Evolutionary conservation across 2,888 invertebrate species (phyloP), one percentile per base, ranked within the genome.

Genomic region (Pyrochroa serraticornis): DNA sequence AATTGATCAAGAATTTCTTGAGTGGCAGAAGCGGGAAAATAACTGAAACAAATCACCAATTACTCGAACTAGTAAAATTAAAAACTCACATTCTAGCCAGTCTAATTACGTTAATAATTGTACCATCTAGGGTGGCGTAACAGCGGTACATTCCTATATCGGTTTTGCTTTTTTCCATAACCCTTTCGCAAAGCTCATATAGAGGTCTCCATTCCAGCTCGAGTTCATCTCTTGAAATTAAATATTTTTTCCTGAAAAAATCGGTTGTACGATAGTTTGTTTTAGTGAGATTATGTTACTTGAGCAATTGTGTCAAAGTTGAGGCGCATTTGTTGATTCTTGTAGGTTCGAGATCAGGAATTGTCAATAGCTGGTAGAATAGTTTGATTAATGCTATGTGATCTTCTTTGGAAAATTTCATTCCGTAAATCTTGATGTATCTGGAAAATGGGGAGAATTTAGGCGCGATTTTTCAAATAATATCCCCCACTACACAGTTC

Each of bases 371-470:
- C 73, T 95, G 90, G 77, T 89, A 91, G 55, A 90, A 84, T 53
- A 95, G 77, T 72, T 92, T 89, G 41, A 96, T 86, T 43, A 97
- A 83, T 10, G 84, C 80, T 45, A 96, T 84, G 76, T 97, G 96
- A 76, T 96, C 95, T 66, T 92, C 90, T 77, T 95, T 96, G 1
- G 90, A 88, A 79, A 97, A 95, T 76, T 92, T 93, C 63, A 90
- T 78, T 5, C 93, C 93, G 81, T 93, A 93, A 57, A 94, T 81
- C 70, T 87, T 85, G 49, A 95, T 85, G 73, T 93, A 96, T 71
- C 95, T 95, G 80, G 44, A 84, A 82, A 66, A 70, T 66, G 65
- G 50, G 31, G 39, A 45, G 10, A 53, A 51, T 35, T 12, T 22
- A 22, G 53, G 60, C 38, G 36, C 47, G 31, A 12, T 6, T 3